These are phyloP conservation scores for Acleris laterana DNA, from an alignment of 2,888 invertebrate genomes.

Conservation along the genomic window DNA sequence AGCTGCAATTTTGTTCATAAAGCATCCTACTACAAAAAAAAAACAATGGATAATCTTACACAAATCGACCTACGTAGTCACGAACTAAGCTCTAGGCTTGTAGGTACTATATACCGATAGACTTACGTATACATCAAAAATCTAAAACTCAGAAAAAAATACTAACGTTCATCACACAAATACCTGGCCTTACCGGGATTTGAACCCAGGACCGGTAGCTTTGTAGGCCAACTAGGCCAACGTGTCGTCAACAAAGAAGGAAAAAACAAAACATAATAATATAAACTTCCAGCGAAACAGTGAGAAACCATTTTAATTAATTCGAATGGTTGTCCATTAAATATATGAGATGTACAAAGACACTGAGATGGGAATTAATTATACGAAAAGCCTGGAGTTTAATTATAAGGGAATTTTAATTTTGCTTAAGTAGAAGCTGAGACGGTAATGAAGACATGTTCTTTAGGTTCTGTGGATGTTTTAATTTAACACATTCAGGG, in stretches of 20 bases:
- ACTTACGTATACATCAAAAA: too few relatives aligned
- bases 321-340: slow-evolving; percentile 27
- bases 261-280: neutral
- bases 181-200: too few relatives aligned
- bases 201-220: too few relatives aligned
- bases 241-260: neutral
- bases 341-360: slow-evolving; percentile 33
- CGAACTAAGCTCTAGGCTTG: too few relatives aligned
- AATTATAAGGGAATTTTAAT: slow-evolving; percentile 37
- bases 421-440: slow-evolving; percentile 22
- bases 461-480: slow-evolving; percentile 11
- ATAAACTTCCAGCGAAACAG: neutral
- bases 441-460: slow-evolving; percentile 26
- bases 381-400: slow-evolving; percentile 28
- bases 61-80: too few relatives aligned
- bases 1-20: too few relatives aligned
- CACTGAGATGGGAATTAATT: slow-evolving; percentile 28
- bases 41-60: too few relatives aligned
- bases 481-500: neutral
- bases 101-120: too few relatives aligned
- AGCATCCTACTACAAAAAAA: too few relatives aligned
- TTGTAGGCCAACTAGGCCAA: too few relatives aligned
- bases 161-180: too few relatives aligned
- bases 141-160: too few relatives aligned
- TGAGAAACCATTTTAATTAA: slow-evolving; percentile 27